A percentile compares a stretch with the other conserved stretches of the same genome.
These are phyloP conservation scores for Microplitis demolitor DNA, from an alignment of 1,140 invertebrate genomes.

Conservation along the genomic window DNA sequence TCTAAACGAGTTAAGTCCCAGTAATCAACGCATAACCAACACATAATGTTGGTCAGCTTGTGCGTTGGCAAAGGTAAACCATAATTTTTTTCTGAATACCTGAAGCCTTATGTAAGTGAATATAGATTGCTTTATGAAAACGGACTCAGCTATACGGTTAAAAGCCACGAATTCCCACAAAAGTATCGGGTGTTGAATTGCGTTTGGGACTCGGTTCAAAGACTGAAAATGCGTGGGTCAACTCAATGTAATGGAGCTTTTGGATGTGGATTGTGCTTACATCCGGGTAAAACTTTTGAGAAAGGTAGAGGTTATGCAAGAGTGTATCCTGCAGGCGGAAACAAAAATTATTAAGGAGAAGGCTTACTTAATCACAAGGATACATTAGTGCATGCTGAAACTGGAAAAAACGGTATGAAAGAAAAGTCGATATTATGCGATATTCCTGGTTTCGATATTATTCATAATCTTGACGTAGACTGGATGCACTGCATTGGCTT, in stretches of 20 bases:
- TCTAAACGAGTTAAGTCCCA: neutral
- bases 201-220: conserved; percentile 24
- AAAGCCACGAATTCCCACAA: conserved; percentile 24
- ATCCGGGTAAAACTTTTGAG: conserved; percentile 26
- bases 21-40: conserved; percentile 11
- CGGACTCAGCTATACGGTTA: conserved; percentile 29
- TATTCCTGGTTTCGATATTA: conserved; percentile 27
- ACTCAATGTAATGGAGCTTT: conserved; percentile 34
- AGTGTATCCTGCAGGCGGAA: conserved; percentile 3
- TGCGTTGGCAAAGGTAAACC: conserved; percentile 36
- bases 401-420: conserved; percentile 17
- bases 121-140: conserved; percentile 12
- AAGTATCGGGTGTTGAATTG: conserved; percentile 18
- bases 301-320: conserved; percentile 15
- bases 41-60: conserved; percentile 28
- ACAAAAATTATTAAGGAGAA: conserved; percentile 14
- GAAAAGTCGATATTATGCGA: conserved; percentile 19
- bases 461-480: conserved; percentile 23
- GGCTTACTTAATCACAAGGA: conserved; percentile 14
- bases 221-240: conserved; percentile 24
- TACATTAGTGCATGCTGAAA: neutral
- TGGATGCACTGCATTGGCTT: conserved; percentile 34
- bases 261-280: conserved; percentile 34
- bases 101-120: conserved; percentile 35
- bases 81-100: conserved; percentile 26